phyloP scores from a whole-genome alignment of 2,113 vertebrate species.

The Dolichallabes microphthalmus region DNA sequence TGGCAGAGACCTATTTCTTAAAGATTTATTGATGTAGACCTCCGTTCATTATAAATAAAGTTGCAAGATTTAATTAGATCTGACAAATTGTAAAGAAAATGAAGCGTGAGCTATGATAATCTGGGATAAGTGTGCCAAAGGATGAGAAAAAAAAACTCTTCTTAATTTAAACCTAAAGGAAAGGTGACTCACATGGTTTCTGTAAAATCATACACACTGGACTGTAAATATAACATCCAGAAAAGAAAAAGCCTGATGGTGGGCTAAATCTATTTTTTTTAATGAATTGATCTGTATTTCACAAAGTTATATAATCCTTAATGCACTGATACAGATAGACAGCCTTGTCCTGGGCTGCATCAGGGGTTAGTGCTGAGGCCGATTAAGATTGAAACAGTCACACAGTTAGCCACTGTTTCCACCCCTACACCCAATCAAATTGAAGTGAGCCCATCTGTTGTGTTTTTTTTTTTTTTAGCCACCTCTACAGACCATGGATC shows the following conservation, averaged over 20 bases:
- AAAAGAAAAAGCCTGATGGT: background rate
- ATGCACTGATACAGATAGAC: background rate
- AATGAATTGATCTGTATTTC: background rate
- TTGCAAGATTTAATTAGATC: constrained; percentile 82
- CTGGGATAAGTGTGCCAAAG: background rate
- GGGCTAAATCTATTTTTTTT: background rate
- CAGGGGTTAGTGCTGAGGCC: constrained; percentile 16
- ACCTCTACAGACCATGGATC: constrained; percentile 54
- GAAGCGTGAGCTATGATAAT: constrained; percentile 29
- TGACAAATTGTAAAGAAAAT: constrained; percentile 66
- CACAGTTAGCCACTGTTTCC: constrained; percentile 36
- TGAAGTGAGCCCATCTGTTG: constrained; percentile 82
- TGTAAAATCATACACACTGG: background rate
- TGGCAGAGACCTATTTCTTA: constrained; percentile 37
- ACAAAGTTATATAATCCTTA: background rate
- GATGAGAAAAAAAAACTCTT: background rate
- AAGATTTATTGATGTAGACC: constrained; percentile 86
- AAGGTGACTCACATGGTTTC: background rate
- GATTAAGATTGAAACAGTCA: constrained; percentile 35
- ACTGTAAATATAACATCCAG: background rate
- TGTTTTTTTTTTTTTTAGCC: constrained; percentile 67
- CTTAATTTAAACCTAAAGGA: background rate
- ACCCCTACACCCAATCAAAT: constrained; percentile 78
- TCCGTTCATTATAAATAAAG: constrained; percentile 79
- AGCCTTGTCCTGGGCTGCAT: constrained; percentile 8